Base-by-base conservation (phyloP, 2,797 vertebrate genomes). In the Cyprinodon diabolis region DNA sequence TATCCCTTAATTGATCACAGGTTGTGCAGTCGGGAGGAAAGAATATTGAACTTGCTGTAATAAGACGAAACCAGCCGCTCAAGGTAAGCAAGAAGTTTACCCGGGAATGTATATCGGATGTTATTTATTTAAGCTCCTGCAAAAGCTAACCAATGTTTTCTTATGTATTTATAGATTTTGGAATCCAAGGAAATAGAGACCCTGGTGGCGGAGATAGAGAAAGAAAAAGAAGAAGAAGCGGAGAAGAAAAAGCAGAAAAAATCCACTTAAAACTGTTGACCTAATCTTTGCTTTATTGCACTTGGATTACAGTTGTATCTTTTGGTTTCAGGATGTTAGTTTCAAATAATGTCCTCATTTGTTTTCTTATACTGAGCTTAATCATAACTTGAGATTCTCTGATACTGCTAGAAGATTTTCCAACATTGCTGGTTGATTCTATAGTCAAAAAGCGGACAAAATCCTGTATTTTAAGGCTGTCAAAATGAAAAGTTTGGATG, bases 191-290 rank as follows among this genome's bases (percentile, higher is more conserved):
- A 96, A 92, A 96, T 91, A 72, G 96, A 97, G 93, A 95, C 91
- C 23, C 84, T 96, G 76, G 94, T 96, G 86, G 92, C 91, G 69
- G 95, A 97, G 91, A 96, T 91, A 84, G 95, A 96, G 84, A 96
- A 96, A 68, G 94, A 95, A 76, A 96, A 96, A 76, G 96, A 97
- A 77, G 88, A 96, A 83, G 95, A 96, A 76, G 95, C 92, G 68
- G 94, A 96, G 87, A 97, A 96, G 93, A 97, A 96, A 90, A 96
- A 96, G 71, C 94, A 94, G 86, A 96, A 96, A 87, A 96, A 96
- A 83, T 90, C 93, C 54, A 93, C 90, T 37, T 91, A 92, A 92
- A 87, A 71, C 72, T 54, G 71, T 83, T 84, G 66, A 76, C 54
- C 4, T 23, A 69, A 37, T 37, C 43, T 83, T 72, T 58, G 82